These are phyloP conservation scores for Lordiphosa fenestrarum DNA, from an alignment of 2,888 invertebrate species.

Conservation along the genomic window DNA sequence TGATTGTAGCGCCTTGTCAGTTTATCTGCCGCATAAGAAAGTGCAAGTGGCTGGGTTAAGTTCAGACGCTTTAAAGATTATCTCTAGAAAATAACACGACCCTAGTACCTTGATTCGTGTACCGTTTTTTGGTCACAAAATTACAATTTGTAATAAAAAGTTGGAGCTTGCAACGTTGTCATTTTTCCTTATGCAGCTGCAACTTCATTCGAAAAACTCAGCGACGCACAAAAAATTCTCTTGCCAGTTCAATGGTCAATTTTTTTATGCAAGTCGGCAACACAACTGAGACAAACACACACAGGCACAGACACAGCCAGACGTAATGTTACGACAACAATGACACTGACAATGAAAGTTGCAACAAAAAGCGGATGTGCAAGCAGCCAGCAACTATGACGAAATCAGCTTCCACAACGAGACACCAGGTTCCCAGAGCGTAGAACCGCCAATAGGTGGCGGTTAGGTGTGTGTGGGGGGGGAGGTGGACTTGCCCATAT, in stretches of 20 bases:
- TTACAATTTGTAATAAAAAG: conserved; percentile 18
- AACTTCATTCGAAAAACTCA: conserved; percentile 35
- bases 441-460: conserved; percentile 23
- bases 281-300: conserved; percentile 27
- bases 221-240: conserved; percentile 47
- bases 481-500: conserved; percentile 29
- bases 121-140: conserved; percentile 7
- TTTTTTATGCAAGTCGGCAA: conserved; percentile 49
- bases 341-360: conserved; percentile 73
- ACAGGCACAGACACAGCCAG: conserved; percentile 3
- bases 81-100: neutral
- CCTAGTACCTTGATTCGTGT: neutral
- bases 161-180: conserved; percentile 25
- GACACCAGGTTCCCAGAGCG: conserved; percentile 20
- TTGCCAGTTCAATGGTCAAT: conserved; percentile 64
- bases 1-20: conserved; percentile 42
- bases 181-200: conserved; percentile 27
- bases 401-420: conserved; percentile 42
- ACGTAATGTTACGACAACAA: conserved; percentile 49
- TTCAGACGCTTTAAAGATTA: conserved; percentile 27
- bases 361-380: conserved; percentile 47
- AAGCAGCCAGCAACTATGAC: conserved; percentile 49
- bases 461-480: neutral
- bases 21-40: conserved; percentile 21
- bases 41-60: conserved; percentile 4